Evolutionary conservation across 2,888 invertebrate species (phyloP).

Genomic region (Hemithea aestivaria): DNA sequence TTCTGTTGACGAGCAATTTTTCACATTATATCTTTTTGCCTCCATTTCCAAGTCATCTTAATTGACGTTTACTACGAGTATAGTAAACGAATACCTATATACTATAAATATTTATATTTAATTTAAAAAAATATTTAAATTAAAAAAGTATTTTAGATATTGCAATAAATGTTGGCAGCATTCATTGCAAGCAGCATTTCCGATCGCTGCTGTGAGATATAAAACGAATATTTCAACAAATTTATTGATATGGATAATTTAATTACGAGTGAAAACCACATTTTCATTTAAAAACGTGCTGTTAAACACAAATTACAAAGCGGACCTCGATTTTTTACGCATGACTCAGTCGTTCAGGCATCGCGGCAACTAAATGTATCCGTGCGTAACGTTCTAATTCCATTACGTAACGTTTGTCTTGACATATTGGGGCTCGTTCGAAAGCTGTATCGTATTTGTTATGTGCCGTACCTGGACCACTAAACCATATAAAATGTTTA

Average conservation of each 20-base stretch:
- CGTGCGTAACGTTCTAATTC: conserved; percentile 28
- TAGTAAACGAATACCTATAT: no score
- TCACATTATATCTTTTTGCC: no score
- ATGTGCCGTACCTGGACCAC: conserved; percentile 28
- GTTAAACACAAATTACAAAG: not conserved
- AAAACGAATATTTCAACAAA: no score
- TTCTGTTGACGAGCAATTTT: no score
- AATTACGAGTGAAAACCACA: not conserved
- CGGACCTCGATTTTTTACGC: conserved; percentile 12
- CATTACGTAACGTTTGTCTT: conserved; percentile 35
- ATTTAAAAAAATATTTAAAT: no score
- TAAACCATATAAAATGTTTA: conserved; percentile 31
- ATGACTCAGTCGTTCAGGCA: conserved; percentile 4
- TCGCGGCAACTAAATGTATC: conserved; percentile 8
- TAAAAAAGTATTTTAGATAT: no score
- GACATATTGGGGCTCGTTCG: conserved; percentile 40
- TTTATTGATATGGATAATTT: not conserved
- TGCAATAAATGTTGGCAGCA: no score
- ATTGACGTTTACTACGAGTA: no score
- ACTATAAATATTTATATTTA: no score
- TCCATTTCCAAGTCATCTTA: no score
- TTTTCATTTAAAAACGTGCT: conserved; percentile 9
- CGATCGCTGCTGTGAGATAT: no score
- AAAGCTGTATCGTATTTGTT: conserved; percentile 36
- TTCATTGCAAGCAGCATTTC: no score